Evolutionary conservation across 2,888 invertebrate genomes (phyloP).

Genomic region (Caenorhabditis angaria): DNA sequence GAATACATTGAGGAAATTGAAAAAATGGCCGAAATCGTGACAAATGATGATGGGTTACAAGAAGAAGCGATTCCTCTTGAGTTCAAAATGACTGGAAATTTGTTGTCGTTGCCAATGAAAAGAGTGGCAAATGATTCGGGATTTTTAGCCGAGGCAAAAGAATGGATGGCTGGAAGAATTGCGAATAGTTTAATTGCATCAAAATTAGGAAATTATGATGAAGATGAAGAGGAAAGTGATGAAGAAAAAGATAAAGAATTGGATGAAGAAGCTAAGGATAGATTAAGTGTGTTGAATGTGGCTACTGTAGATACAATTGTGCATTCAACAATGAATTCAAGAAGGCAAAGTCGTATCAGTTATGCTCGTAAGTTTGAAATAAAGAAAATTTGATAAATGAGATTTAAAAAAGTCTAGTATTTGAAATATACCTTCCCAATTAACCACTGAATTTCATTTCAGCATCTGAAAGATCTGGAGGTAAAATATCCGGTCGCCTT

Average conservation of each 20-base stretch:
- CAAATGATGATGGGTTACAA: constrained; percentile 51
- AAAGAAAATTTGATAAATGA: neutral
- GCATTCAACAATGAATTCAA: constrained; percentile 18
- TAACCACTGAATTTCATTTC: constrained; percentile 7
- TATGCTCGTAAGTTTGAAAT: constrained; percentile 24
- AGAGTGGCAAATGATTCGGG: constrained; percentile 34
- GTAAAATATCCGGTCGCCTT: neutral
- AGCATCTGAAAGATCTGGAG: constrained; percentile 9
- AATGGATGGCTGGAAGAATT: constrained; percentile 55
- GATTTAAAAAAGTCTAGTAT: neutral
- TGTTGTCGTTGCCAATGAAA: constrained; percentile 41
- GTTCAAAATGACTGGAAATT: constrained; percentile 59
- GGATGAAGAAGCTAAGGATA: constrained; percentile 21
- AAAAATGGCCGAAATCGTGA: constrained; percentile 68
- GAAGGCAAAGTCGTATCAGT: constrained; percentile 33
- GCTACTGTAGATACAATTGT: constrained; percentile 33
- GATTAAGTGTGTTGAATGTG: constrained; percentile 17
- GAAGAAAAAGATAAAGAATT: constrained; percentile 35
- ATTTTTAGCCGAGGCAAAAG: constrained; percentile 49
- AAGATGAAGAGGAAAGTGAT: constrained; percentile 44
- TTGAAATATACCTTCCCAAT: constrained; percentile 19
- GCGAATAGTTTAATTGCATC: constrained; percentile 55
- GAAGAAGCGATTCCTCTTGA: constrained; percentile 67
- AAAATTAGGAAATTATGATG: constrained; percentile 36
- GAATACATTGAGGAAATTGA: constrained; percentile 70